Conservation (phyloP, 2,888 invertebrate species). For the Stratiomys singularior region DNA sequence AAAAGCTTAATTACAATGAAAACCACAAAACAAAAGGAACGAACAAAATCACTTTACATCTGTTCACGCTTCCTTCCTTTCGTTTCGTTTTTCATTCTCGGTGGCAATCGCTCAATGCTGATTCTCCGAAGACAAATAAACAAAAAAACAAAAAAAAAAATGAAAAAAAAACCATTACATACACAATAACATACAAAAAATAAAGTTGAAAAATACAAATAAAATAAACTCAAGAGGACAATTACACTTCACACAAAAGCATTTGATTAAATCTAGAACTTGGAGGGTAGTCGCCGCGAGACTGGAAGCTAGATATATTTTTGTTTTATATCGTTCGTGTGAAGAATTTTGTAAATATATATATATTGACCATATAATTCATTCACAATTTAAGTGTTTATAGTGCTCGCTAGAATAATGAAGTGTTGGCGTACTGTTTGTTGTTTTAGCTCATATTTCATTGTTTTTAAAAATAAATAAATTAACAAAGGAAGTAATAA, state of each 20-base stretch:
- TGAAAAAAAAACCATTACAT: slow-evolving; percentile 4
- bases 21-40: not conserved
- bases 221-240: not conserved
- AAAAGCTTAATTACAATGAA: not conserved
- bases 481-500: slow-evolving; percentile 29
- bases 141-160: no score
- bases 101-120: slow-evolving; percentile 16
- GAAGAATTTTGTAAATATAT: not conserved
- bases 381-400: no score
- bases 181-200: slow-evolving; percentile 14
- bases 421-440: slow-evolving; percentile 7
- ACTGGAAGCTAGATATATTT: not conserved
- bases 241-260: not conserved
- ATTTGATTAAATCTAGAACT: not conserved
- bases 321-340: not conserved
- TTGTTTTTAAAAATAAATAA: slow-evolving; percentile 42
- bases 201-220: not conserved
- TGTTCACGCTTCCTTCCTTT: not conserved
- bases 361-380: no score
- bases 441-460: not conserved
- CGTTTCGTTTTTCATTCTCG: slow-evolving; percentile 2
- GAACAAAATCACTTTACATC: not conserved
- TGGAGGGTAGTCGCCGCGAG: not conserved
- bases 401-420: not conserved
- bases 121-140: no score